Evolutionary conservation across 2,888 invertebrate genomes (phyloP), one percentile per base, ranked within the genome.

Genomic region (Parnassius glacialis): DNA sequence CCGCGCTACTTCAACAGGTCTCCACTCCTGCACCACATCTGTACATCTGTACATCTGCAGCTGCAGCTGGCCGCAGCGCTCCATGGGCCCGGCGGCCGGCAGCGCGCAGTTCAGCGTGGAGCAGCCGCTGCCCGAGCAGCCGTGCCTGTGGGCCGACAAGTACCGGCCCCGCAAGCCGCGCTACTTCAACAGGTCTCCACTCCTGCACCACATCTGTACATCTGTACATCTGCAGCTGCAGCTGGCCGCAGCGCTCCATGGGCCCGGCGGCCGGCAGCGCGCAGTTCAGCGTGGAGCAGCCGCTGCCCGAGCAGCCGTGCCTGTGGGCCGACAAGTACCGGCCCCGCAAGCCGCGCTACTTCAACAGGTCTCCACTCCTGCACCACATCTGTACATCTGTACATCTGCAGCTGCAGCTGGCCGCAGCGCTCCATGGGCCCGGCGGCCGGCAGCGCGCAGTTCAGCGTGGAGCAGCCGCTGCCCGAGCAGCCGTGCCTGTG

Each of bases 311-410:
- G 65, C 96, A 97, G 87, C 95, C 97, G 10, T 97, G 97, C 76
- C 89, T 97, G 42, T 99, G 99, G 98, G 98, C 98, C 0, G 99
- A 99, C 87, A 99, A 99, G 89, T 99, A 99, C 85, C 92, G 99
- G 11, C 99, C 99, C 0, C 90, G 99, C 54, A 99, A 99, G 71
- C 99, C 99, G 1, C 90, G 99, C 20, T 99, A 25, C 25, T 25
- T 25, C 25, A 25, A 25, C 25, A 25, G 25, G 25, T 25, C 25
- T 3, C 25, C 25, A 25, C 25, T 25, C 25, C 25, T 25, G 3
- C 5, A 25, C 25, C 1, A 16, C 16, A 16, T 16, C 16, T 16
- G 16, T 16, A 16, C 16, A 16, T 16, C 16, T 16, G 16, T 16
- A 16, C n/a, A 47, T 7, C 42, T 42, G 42, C 42, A 42, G 64